These are phyloP conservation scores for Thrips palmi DNA, from an alignment of 1,140 invertebrate genomes.

Conservation along the genomic window DNA sequence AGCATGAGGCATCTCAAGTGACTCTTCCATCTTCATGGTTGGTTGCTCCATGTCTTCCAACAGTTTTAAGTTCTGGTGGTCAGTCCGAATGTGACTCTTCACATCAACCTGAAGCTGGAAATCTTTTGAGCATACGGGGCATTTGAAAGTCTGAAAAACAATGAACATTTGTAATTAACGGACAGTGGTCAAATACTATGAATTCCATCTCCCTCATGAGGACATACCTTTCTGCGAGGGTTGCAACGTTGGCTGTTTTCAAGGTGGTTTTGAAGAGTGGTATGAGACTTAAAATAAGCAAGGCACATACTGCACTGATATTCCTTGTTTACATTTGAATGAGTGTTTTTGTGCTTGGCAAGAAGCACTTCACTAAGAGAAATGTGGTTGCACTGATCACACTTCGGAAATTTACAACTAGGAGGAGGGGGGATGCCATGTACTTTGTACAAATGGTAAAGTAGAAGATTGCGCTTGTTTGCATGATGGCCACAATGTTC, in stretches of 20 bases:
- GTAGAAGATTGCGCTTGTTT: slow-evolving; percentile 49
- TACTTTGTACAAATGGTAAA: slow-evolving; percentile 64
- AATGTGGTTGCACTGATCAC: slow-evolving; percentile 52
- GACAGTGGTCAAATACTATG: slow-evolving; percentile 27
- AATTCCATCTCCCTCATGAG: slow-evolving; percentile 33
- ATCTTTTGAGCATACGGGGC: slow-evolving; percentile 44
- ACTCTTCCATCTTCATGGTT: no score
- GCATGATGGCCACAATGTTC: slow-evolving; percentile 68
- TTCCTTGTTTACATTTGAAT: slow-evolving; percentile 18
- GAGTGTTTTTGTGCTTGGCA: slow-evolving; percentile 31
- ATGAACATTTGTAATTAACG: slow-evolving; percentile 34
- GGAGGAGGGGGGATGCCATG: slow-evolving; percentile 55
- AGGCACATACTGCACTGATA: no score
- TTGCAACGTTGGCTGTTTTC: neutral
- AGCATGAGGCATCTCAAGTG: no score
- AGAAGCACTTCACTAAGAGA: slow-evolving; percentile 45
- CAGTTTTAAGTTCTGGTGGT: slow-evolving; percentile 29
- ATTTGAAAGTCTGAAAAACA: slow-evolving; percentile 32
- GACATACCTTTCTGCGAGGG: slow-evolving; percentile 21
- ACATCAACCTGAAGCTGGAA: slow-evolving; percentile 41
- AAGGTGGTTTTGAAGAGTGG: neutral
- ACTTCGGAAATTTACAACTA: slow-evolving; percentile 52
- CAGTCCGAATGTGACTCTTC: slow-evolving; percentile 41
- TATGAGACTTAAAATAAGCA: no score
- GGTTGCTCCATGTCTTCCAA: slow-evolving; percentile 16